Base-by-base conservation (phyloP, 2,113 vertebrate genomes). In the Pycnonotus jocosus region DNA sequence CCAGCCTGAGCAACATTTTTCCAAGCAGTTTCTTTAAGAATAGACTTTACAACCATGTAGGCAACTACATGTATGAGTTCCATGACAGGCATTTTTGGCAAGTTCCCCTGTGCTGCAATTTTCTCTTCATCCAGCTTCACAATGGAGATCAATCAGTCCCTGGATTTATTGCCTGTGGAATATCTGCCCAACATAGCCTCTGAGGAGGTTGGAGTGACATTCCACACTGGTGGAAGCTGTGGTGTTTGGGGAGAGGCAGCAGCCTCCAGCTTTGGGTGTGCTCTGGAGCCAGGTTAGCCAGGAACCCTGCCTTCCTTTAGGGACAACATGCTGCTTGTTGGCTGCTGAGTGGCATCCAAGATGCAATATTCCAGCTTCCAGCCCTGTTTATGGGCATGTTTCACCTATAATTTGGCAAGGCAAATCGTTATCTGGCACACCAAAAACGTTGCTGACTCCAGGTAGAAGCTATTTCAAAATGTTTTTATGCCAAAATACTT, bases 331-430 rank as follows among this genome's bases (percentile, higher is more conserved):
- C 17, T 25, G 31, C 47, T 85, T 9, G 0, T 13, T 8, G 1
- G 15, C 58, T 69, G 54, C 50, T 54, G 38, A 74, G 23, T 10
- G 33, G 8, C 56, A 45, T 66, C 40, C 6, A 1, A 70, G 45
- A 35, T 44, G 21, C 38, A 87, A 50, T 24, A 28, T 57, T 86
- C 44, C 69, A 84, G 20, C 33, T 48, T 78, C 28, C 31, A 61
- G 14, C 2, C 2, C 44, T 22, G 23, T 31, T 86, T 74, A 73
- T 0, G 0, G 47, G 23, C n/a, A 54, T 1, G n/a, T 22, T 74
- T 81, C 81, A 56, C 38, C 35, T 80, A 17, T 14, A 84, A 87
- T 81, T 76, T 77, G 62, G 62, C 66, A 77, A 54, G 30, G 10
- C 8, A 77, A 61, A 56, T 12, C 6, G 2, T 42, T 57, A 42